Percentiles rank a stretch among this genome's conserved stretches.
Conservation (phyloP, 2,113 vertebrate species). For the Budorcas taxicolor region DNA sequence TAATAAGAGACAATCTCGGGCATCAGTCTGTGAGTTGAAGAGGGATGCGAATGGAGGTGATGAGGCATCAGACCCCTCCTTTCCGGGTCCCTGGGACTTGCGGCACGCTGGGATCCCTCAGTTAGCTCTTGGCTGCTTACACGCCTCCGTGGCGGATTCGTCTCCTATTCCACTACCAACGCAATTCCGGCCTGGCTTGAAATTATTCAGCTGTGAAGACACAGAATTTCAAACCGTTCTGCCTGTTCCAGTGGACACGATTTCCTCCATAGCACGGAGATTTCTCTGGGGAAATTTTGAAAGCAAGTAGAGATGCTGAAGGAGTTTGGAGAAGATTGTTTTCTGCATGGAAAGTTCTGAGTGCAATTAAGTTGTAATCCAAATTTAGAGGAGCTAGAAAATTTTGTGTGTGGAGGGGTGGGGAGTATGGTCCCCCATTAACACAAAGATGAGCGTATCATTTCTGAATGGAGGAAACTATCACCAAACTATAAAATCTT, state of each 20-base stretch:
- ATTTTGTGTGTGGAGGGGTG: not conserved
- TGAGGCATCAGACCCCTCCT: not conserved
- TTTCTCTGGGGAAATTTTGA: constrained; percentile 51
- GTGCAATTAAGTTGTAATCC: constrained; percentile 10
- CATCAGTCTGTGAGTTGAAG: not conserved
- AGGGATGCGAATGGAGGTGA: not conserved
- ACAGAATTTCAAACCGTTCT: not conserved
- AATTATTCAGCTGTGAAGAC: not conserved
- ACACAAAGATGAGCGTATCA: not conserved
- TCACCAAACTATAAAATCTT: not conserved
- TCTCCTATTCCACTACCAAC: not conserved
- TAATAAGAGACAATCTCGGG: not conserved
- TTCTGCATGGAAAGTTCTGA: constrained; percentile 7
- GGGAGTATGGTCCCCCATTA: too few relatives aligned
- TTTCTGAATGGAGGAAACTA: not conserved
- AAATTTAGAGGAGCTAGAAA: constrained; percentile 13
- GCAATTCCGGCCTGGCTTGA: not conserved
- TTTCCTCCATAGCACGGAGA: not conserved
- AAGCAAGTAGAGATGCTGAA: not conserved
- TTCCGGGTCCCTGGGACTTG: not conserved
- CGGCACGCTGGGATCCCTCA: fast-evolving
- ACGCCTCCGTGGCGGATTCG: not conserved
- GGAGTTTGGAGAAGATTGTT: not conserved
- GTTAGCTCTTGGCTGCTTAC: not conserved
- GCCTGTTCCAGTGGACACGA: not conserved